Percentiles rank a stretch among this genome's conserved stretches.
Conservation (phyloP, 2,888 invertebrate species). For the Lasioglossum calceatum region DNA sequence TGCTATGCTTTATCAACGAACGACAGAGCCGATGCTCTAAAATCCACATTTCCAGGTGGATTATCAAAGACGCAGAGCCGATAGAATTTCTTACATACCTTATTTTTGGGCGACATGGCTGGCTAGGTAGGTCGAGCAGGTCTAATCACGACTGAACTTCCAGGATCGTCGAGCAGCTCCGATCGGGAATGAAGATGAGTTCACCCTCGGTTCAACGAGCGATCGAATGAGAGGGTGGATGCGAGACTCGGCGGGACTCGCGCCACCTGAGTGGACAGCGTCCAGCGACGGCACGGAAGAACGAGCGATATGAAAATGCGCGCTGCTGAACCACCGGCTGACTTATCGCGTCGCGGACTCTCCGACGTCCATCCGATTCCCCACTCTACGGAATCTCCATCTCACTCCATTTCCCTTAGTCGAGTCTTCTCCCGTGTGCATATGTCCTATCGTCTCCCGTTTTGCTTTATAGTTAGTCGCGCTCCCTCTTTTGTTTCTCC, state of each 20-base stretch:
- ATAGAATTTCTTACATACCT: constrained; percentile 71
- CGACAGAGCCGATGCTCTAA: not conserved
- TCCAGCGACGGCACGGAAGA: constrained; percentile 72
- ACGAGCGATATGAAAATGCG: constrained; percentile 77
- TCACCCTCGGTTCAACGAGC: constrained; percentile 49
- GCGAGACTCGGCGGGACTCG: constrained; percentile 46
- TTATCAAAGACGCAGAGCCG: not conserved
- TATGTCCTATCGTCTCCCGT: constrained; percentile 42
- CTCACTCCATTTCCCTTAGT: constrained; percentile 60
- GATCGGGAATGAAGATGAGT: constrained; percentile 45
- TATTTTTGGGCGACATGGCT: constrained; percentile 76
- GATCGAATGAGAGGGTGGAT: constrained; percentile 29
- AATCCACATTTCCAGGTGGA: not conserved
- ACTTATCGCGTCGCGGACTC: constrained; percentile 77
- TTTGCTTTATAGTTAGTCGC: constrained; percentile 32
- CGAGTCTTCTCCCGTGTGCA: constrained; percentile 27
- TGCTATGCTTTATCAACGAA: not conserved
- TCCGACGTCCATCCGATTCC: constrained; percentile 71
- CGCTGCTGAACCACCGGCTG: constrained; percentile 73
- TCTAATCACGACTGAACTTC: not conserved
- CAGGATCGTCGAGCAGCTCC: not conserved
- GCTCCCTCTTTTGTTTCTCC: constrained; percentile 42
- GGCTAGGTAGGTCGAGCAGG: constrained; percentile 12
- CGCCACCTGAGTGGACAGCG: constrained; percentile 70
- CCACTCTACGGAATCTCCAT: constrained; percentile 67